phyloP scores from a whole-genome alignment of 92 coral and sea anemone species.

The Pocillopora grandis region DNA sequence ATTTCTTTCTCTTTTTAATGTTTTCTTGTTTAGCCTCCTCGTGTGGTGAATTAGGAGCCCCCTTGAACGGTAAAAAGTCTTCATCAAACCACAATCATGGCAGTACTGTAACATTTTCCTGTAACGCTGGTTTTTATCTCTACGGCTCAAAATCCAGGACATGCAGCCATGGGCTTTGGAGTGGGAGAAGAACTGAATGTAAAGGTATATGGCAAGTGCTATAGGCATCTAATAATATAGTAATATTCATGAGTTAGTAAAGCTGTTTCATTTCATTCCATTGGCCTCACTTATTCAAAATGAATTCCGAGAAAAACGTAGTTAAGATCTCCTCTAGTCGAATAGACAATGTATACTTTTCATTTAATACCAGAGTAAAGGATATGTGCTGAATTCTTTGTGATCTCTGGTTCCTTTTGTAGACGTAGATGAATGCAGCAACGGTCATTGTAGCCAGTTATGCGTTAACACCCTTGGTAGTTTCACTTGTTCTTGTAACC shows the following conservation, averaged over 20 bases:
- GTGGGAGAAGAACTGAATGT: slow-evolving; percentile 75
- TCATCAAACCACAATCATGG: slow-evolving; percentile 62
- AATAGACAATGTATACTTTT: too few relatives aligned
- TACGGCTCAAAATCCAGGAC: slow-evolving; percentile 68
- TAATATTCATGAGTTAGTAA: background rate
- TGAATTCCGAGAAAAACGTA: too few relatives aligned
- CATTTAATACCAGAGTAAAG: background rate
- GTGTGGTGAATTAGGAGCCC: slow-evolving; percentile 79
- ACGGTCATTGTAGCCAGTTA: slow-evolving; percentile 70
- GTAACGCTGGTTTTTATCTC: slow-evolving; percentile 78
- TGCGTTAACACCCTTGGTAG: slow-evolving; percentile 82
- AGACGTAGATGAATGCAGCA: slow-evolving; percentile 88
- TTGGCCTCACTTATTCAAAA: too few relatives aligned
- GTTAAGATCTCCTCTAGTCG: too few relatives aligned
- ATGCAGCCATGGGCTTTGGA: slow-evolving; percentile 82
- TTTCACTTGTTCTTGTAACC: slow-evolving; percentile 79
- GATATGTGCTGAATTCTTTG: background rate
- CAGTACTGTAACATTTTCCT: slow-evolving; percentile 63
- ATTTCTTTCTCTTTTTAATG: background rate
- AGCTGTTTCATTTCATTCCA: too few relatives aligned
- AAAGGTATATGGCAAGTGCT: slow-evolving; percentile 43
- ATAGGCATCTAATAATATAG: background rate
- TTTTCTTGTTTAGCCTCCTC: slow-evolving; percentile 49
- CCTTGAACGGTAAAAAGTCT: slow-evolving; percentile 70
- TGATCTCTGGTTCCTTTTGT: background rate